These are phyloP conservation scores for Propithecus deckenii DNA, from an alignment of 2,797 vertebrate genomes.

Conservation along the genomic window DNA sequence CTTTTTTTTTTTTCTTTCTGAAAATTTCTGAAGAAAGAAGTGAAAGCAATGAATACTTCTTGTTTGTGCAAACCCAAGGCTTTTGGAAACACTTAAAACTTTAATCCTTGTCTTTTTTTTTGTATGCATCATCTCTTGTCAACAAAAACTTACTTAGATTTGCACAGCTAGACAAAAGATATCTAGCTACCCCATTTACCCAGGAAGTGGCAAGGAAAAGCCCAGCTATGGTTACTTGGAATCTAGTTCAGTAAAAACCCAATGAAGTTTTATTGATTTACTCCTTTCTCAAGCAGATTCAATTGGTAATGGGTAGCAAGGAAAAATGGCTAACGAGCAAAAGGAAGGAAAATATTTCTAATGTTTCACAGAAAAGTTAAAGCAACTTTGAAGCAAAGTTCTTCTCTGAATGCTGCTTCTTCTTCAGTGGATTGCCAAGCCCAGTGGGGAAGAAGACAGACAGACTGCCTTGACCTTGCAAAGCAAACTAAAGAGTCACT, in stretches of 20 bases:
- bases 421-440: background rate
- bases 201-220: background rate
- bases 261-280: background rate
- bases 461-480: background rate
- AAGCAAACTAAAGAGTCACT: background rate
- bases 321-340: background rate
- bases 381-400: background rate
- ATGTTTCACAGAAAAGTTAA: background rate
- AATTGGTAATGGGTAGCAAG: background rate
- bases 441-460: background rate
- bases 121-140: background rate
- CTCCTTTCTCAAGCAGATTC: background rate
- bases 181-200: background rate
- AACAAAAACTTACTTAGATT: background rate
- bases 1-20: constrained; percentile 15
- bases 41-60: background rate
- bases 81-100: background rate
- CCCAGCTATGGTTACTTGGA: background rate
- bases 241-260: background rate
- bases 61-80: background rate
- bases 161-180: background rate
- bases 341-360: background rate
- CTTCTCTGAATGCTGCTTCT: background rate
- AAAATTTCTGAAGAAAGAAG: background rate
- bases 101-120: background rate